Evolutionary conservation across 1,140 invertebrate genomes (phyloP).

Genomic region (Caenorhabditis briggsae): DNA sequence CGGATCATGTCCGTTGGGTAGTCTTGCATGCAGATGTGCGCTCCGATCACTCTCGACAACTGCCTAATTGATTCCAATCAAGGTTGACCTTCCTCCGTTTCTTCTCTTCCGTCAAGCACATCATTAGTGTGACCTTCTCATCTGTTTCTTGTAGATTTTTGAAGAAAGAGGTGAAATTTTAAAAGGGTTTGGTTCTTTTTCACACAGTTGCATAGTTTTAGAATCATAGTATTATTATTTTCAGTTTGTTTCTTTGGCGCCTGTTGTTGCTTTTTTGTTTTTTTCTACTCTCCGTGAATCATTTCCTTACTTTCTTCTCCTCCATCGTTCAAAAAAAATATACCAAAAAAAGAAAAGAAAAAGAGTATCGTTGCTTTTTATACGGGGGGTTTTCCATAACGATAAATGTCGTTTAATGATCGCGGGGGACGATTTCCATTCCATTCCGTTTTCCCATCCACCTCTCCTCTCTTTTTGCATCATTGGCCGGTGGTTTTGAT

Average conservation of each 20-base stretch:
- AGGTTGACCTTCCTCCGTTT: constrained; percentile 28
- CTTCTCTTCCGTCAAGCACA: constrained; percentile 15
- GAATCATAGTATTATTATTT: neutral
- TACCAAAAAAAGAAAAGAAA: neutral
- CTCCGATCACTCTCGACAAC: constrained; percentile 13
- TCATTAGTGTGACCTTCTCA: constrained; percentile 54
- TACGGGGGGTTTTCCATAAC: neutral
- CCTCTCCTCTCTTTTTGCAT: constrained; percentile 4
- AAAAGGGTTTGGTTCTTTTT: neutral
- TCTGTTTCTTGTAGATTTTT: neutral
- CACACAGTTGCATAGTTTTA: neutral
- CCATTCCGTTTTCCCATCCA: constrained; percentile 48
- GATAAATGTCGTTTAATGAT: constrained; percentile 47
- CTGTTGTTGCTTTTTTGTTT: neutral
- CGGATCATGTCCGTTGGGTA: constrained; percentile 17
- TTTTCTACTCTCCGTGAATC: constrained; percentile 20
- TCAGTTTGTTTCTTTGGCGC: neutral
- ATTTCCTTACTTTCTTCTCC: neutral
- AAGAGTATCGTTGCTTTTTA: neutral
- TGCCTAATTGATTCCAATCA: constrained; percentile 51
- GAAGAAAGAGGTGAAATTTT: neutral
- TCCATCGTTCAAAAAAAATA: neutral
- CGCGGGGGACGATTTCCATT: neutral
- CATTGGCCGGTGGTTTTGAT: constrained; percentile 32
- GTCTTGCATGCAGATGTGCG: constrained; percentile 3